Conservation (phyloP, 1,140 invertebrate genomes). For the Paramacrobiotus metropolitanus region DNA sequence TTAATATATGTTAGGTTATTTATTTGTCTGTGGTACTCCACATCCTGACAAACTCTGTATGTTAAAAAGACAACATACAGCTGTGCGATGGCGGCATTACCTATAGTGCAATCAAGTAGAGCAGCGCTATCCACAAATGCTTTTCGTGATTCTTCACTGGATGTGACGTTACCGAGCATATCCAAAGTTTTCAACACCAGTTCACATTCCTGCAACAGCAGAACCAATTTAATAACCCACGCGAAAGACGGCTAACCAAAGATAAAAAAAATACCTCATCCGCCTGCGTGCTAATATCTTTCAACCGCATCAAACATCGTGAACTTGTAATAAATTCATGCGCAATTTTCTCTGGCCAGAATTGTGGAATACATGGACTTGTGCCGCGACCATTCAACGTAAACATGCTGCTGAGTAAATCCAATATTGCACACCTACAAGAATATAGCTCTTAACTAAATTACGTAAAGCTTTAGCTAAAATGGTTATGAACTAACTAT, state of each 20-base stretch:
- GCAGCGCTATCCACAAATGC: too few species aligned
- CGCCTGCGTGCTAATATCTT: background rate
- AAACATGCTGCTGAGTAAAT: background rate
- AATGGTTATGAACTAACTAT: too few species aligned
- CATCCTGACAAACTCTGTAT: too few species aligned
- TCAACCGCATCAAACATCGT: background rate
- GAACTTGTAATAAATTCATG: background rate
- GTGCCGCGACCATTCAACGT: background rate
- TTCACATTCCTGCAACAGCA: background rate
- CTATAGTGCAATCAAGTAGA: too few species aligned
- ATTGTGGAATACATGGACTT: background rate
- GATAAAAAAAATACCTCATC: slow-evolving; percentile 1
- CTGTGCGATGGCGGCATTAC: too few species aligned
- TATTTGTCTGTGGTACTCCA: too few species aligned
- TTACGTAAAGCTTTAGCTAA: too few species aligned
- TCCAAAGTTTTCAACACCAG: background rate
- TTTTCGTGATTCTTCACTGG: too few species aligned
- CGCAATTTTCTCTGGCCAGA: background rate
- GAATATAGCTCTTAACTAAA: too few species aligned
- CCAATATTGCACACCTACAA: background rate
- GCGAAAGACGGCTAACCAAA: too few species aligned
- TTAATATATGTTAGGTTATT: too few species aligned
- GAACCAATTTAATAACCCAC: background rate
- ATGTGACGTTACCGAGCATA: background rate
- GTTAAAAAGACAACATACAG: too few species aligned